These are phyloP conservation scores for Onthophagus sagittarius DNA, from an alignment of 2,888 invertebrate species.

Conservation along the genomic window DNA sequence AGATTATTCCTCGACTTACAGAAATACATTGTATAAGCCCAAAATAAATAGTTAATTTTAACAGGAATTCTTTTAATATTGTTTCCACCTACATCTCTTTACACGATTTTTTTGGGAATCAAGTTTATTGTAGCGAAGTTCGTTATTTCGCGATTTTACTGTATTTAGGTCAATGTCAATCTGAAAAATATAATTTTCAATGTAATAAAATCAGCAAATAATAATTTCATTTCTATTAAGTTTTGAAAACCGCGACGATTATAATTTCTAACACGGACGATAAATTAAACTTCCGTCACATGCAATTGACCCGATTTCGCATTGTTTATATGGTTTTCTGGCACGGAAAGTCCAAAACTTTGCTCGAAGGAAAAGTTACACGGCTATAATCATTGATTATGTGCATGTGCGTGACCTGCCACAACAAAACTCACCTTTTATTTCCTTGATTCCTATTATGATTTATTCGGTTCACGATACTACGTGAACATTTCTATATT, in stretches of 20 bases:
- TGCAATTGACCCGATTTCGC: not conserved
- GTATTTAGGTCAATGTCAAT: too few species aligned
- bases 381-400: not conserved
- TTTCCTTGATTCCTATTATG: not conserved
- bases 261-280: not conserved
- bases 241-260: not conserved
- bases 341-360: not conserved
- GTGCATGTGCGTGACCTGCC: not conserved
- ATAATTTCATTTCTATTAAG: too few species aligned
- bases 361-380: not conserved
- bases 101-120: too few species aligned
- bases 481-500: not conserved
- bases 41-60: too few species aligned
- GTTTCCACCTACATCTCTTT: too few species aligned
- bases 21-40: too few species aligned
- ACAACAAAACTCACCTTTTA: not conserved
- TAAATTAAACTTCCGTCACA: not conserved
- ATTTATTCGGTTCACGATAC: not conserved
- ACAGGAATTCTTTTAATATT: too few species aligned
- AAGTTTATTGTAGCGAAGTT: too few species aligned
- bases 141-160: too few species aligned
- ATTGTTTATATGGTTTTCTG: not conserved
- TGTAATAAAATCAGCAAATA: too few species aligned
- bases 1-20: too few species aligned
- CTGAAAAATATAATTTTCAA: too few species aligned